Percentiles rank a stretch among this genome's conserved stretches.
phyloP scores from a whole-genome alignment of 1,140 invertebrate genomes.

The Battus philenor region DNA sequence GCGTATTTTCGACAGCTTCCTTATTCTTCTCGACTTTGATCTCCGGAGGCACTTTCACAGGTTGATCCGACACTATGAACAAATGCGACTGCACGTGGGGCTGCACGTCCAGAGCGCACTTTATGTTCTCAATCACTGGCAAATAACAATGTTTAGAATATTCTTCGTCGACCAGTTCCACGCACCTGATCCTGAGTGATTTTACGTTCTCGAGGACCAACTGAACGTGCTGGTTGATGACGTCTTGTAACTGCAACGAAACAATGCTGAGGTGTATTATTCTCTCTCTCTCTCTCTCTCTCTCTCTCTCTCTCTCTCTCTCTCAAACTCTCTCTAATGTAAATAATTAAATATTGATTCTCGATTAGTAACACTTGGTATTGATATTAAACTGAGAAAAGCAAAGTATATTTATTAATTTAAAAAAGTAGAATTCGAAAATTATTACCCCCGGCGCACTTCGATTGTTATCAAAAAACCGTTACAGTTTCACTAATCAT shows the following conservation, averaged over 20 bases:
- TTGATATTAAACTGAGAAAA: too few relatives aligned
- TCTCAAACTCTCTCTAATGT: too few relatives aligned
- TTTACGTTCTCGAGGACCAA: constrained; percentile 86
- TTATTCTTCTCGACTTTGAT: constrained; percentile 80
- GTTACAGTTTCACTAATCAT: too few relatives aligned
- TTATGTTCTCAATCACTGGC: constrained; percentile 74
- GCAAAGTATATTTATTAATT: too few relatives aligned
- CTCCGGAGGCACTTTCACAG: constrained; percentile 64
- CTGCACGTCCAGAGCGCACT: constrained; percentile 77
- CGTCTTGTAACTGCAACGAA: constrained; percentile 58
- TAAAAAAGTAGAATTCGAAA: too few relatives aligned
- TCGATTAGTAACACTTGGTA: too few relatives aligned
- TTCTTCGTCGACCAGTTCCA: constrained; percentile 80
- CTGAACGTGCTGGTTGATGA: constrained; percentile 79
- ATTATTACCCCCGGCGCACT: too few relatives aligned
- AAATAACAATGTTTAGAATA: constrained; percentile 57
- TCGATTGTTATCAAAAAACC: too few relatives aligned
- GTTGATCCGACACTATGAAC: constrained; percentile 58
- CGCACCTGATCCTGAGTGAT: constrained; percentile 81
- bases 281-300: too few relatives aligned
- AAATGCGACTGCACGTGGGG: constrained; percentile 79
- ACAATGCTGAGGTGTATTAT: too few relatives aligned
- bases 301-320: too few relatives aligned
- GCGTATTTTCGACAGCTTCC: constrained; percentile 69
- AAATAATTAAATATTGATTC: too few relatives aligned